Evolutionary conservation across 2,113 vertebrate genomes (phyloP).

Genomic region (Bucco capensis): DNA sequence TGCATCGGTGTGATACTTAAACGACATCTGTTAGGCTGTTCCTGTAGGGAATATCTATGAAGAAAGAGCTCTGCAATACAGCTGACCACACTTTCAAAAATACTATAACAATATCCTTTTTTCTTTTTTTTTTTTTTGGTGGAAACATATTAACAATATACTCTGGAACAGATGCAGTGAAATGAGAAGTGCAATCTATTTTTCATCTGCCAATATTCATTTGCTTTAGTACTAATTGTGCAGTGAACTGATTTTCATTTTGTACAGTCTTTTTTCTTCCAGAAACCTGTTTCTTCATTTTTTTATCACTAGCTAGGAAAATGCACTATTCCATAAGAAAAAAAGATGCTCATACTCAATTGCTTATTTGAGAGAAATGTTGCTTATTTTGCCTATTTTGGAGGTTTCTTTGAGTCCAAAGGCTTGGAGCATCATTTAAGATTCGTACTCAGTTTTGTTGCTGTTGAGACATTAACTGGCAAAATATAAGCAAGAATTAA

Average conservation of each 20-base stretch:
- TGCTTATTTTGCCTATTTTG: background rate
- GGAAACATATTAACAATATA: background rate
- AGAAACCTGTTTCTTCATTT: background rate
- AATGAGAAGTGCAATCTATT: background rate
- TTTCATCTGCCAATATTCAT: background rate
- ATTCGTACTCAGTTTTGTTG: background rate
- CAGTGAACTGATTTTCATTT: background rate
- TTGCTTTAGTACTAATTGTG: background rate
- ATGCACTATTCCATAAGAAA: background rate
- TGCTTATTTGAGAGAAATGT: background rate
- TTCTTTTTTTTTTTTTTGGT: background rate
- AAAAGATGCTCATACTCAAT: background rate
- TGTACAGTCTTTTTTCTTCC: background rate
- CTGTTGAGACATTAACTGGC: background rate
- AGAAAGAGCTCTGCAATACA: background rate
- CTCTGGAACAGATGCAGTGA: background rate
- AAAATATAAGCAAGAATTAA: background rate
- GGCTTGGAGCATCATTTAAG: background rate
- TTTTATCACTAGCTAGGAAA: background rate
- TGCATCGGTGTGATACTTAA: background rate
- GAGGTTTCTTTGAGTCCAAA: background rate
- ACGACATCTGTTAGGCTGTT: background rate
- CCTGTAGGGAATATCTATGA: background rate
- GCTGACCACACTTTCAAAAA: background rate
- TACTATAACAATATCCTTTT: background rate